phyloP scores from a whole-genome alignment of 2,888 invertebrate genomes.

The Nemotelus nigrinus region DNA sequence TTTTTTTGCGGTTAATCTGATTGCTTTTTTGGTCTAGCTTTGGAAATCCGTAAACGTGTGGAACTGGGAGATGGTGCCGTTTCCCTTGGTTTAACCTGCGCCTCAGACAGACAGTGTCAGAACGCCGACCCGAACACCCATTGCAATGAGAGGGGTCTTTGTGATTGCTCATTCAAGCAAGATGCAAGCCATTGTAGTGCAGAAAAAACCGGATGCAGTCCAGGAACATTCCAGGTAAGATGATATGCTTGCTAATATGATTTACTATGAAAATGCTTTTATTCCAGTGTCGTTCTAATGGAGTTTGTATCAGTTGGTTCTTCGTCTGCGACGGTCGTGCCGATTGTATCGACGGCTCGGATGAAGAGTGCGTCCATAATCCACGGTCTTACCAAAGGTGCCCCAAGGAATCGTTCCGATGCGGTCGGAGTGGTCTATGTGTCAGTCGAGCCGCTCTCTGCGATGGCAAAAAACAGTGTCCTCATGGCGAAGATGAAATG shows the following conservation, averaged over 20 bases:
- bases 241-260: background rate
- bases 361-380: slow-evolving; percentile 79
- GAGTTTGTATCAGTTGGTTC: slow-evolving; percentile 91
- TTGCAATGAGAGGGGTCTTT: slow-evolving; percentile 70
- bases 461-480: slow-evolving; percentile 81
- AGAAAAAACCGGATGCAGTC: slow-evolving; percentile 79
- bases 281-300: slow-evolving; percentile 82
- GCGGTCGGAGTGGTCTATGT: slow-evolving; percentile 75
- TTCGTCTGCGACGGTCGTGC: slow-evolving; percentile 85
- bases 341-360: slow-evolving; percentile 87
- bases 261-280: background rate
- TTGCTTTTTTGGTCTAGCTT: slow-evolving; percentile 17
- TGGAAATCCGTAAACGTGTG: slow-evolving; percentile 62
- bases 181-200: slow-evolving; percentile 76
- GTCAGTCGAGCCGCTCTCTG: slow-evolving; percentile 83
- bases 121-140: slow-evolving; percentile 80
- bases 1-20: background rate
- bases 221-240: slow-evolving; percentile 80
- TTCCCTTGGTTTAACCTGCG: slow-evolving; percentile 81
- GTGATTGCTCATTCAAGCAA: slow-evolving; percentile 75
- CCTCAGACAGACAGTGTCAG: slow-evolving; percentile 80
- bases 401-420: slow-evolving; percentile 77
- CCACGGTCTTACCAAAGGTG: slow-evolving; percentile 66
- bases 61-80: slow-evolving; percentile 66
- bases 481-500: slow-evolving; percentile 79